A percentile compares a stretch with the other conserved stretches of the same genome.
phyloP scores from a whole-genome alignment of 2,797 vertebrate species.

The Neostethus bicornis region DNA sequence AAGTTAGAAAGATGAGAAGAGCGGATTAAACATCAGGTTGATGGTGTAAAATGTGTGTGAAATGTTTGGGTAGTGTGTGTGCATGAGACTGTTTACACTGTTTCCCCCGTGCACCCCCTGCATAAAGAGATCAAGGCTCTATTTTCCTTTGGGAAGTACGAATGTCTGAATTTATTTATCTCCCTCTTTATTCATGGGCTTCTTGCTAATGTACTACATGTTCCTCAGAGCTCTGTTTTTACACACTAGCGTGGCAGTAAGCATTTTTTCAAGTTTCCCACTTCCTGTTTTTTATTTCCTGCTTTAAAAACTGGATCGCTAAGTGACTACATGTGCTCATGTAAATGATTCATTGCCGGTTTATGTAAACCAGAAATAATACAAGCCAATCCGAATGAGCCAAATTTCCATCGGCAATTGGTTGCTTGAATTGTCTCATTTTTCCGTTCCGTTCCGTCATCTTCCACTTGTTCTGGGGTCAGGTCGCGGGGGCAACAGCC shows the following conservation, averaged over 20 bases:
- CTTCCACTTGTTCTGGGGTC: no score
- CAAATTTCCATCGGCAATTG: no score
- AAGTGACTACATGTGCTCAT: no score
- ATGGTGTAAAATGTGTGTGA: not conserved
- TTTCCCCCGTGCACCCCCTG: slow-evolving; percentile 20
- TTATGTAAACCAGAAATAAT: no score
- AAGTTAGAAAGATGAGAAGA: slow-evolving; percentile 12
- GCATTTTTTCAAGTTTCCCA: no score
- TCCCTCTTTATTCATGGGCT: slow-evolving; percentile 4
- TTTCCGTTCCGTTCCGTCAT: no score
- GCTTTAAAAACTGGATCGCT: slow-evolving; percentile 1
- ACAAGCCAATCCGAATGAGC: no score
- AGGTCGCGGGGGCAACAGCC: no score
- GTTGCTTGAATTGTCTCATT: no score
- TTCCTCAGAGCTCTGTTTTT: not conserved
- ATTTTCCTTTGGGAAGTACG: slow-evolving; percentile 11
- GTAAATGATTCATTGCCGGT: no score
- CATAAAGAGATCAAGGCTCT: slow-evolving; percentile 1
- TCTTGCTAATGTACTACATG: slow-evolving; percentile 1
- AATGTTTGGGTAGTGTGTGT: not conserved
- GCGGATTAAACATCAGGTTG: slow-evolving; percentile 18
- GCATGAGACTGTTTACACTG: not conserved
- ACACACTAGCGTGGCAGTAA: no score
- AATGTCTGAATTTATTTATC: not conserved
- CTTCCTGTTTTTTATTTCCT: no score